Conservation (phyloP, 2,113 vertebrate species). For the Pantherophis guttatus region DNA sequence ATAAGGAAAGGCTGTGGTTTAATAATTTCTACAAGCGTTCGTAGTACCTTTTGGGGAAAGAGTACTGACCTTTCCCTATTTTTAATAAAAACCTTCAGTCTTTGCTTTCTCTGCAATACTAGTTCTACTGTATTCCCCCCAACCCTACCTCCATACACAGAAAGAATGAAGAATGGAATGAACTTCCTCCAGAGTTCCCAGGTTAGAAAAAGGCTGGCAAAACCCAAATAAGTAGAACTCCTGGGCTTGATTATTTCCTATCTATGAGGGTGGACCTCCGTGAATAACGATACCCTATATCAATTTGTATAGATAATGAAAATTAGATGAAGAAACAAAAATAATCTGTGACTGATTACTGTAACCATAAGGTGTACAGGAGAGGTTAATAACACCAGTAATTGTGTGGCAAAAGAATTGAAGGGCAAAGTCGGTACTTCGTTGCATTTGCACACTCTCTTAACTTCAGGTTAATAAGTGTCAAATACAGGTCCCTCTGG, state of each 20-base stretch:
- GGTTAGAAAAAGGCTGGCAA: conserved; percentile 3
- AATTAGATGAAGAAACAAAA: conserved; percentile 11
- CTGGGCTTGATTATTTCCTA: conserved; percentile 9
- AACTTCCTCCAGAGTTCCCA: conserved; percentile 12
- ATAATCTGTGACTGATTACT: conserved; percentile 25
- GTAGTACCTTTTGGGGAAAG: conserved; percentile 53
- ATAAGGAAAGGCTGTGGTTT: conserved; percentile 60
- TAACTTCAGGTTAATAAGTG: conserved; percentile 11
- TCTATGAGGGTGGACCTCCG: conserved; percentile 12
- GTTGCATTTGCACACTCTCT: background rate
- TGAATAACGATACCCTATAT: background rate
- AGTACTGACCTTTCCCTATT: conserved; percentile 59
- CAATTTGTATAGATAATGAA: background rate
- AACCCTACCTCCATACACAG: background rate
- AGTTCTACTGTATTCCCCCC: conserved; percentile 40
- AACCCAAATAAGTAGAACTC: background rate
- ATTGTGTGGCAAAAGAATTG: conserved; percentile 7
- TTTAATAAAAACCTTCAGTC: conserved; percentile 58
- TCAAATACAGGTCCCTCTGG: background rate
- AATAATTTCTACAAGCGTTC: conserved; percentile 60
- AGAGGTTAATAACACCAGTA: conserved; percentile 34
- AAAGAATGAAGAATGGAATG: conserved; percentile 13
- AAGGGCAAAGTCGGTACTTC: conserved; percentile 17
- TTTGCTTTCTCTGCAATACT: conserved; percentile 42
- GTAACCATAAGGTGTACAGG: conserved; percentile 23